Percentiles rank a stretch among this genome's conserved stretches.
These are phyloP conservation scores for Eurytoma adleriae DNA, from an alignment of 2,888 invertebrate species.

Conservation along the genomic window DNA sequence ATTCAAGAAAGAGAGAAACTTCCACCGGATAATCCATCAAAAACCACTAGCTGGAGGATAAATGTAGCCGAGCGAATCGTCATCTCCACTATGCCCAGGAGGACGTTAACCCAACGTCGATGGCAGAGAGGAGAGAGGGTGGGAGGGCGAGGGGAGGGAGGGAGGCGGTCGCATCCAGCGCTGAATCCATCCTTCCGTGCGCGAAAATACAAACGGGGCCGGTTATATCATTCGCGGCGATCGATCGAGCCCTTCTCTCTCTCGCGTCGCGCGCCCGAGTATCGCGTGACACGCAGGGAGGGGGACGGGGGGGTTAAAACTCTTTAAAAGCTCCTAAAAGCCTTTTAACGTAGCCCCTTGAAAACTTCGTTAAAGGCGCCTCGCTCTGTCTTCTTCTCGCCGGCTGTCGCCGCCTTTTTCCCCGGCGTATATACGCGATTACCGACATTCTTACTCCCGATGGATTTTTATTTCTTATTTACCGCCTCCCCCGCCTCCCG, in stretches of 20 bases:
- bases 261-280: slow-evolving; percentile 42
- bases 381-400: neutral
- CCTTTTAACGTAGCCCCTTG: slow-evolving; percentile 69
- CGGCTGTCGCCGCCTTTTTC: slow-evolving; percentile 26
- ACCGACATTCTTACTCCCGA: slow-evolving; percentile 45
- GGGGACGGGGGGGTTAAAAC: slow-evolving; percentile 55
- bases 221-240: slow-evolving; percentile 4
- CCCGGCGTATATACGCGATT: slow-evolving; percentile 11
- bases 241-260: neutral
- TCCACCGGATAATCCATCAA: too few relatives aligned
- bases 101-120: too few relatives aligned
- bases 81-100: too few relatives aligned
- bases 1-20: too few relatives aligned
- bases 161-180: neutral
- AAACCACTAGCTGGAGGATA: too few relatives aligned
- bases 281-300: slow-evolving; percentile 62
- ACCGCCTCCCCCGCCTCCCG: neutral
- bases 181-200: neutral
- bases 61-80: too few relatives aligned
- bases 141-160: too few relatives aligned
- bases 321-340: slow-evolving; percentile 69
- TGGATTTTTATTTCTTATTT: slow-evolving; percentile 50
- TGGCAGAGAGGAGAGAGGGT: too few relatives aligned
- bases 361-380: slow-evolving; percentile 70
- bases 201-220: slow-evolving; percentile 19